Percentiles rank a stretch among this genome's conserved stretches.
Evolutionary conservation across 2,888 invertebrate species (phyloP).

Genomic region (Drosophila parthenogenetica): DNA sequence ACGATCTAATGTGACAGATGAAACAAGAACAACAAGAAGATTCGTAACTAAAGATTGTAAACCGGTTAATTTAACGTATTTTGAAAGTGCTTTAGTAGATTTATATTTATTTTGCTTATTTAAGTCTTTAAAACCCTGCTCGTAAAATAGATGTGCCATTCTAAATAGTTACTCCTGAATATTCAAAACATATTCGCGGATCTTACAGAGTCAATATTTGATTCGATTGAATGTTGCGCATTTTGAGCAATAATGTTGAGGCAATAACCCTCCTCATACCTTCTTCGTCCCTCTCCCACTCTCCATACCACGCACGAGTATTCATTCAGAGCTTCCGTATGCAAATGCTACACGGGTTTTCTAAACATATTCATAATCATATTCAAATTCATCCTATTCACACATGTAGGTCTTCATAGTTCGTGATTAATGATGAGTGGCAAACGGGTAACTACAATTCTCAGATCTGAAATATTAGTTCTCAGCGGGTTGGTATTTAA

Average conservation of each 20-base stretch:
- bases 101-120: conserved; percentile 46
- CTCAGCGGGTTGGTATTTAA: conserved; percentile 21
- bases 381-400: conserved; percentile 31
- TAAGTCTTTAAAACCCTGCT: conserved; percentile 22
- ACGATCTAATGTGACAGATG: conserved; percentile 28
- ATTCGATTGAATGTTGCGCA: conserved; percentile 27
- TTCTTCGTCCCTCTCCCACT: no score
- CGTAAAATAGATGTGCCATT: conserved; percentile 27
- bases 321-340: conserved; percentile 68
- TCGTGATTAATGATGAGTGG: conserved; percentile 74
- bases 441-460: conserved; percentile 29
- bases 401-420: conserved; percentile 38
- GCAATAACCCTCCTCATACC: conserved; percentile 1
- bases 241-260: conserved; percentile 21
- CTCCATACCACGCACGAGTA: not conserved
- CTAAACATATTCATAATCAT: conserved; percentile 21
- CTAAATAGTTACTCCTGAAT: conserved; percentile 16
- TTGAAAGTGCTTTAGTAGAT: conserved; percentile 69
- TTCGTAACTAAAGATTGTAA: conserved; percentile 38
- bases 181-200: conserved; percentile 1
- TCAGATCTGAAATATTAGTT: conserved; percentile 7
- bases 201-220: conserved; percentile 2
- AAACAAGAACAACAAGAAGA: conserved; percentile 13
- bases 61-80: conserved; percentile 72
- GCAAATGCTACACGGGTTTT: conserved; percentile 58